These are phyloP conservation scores for Muscidifurax raptorellus DNA, from an alignment of 1,140 invertebrate species.

Conservation along the genomic window DNA sequence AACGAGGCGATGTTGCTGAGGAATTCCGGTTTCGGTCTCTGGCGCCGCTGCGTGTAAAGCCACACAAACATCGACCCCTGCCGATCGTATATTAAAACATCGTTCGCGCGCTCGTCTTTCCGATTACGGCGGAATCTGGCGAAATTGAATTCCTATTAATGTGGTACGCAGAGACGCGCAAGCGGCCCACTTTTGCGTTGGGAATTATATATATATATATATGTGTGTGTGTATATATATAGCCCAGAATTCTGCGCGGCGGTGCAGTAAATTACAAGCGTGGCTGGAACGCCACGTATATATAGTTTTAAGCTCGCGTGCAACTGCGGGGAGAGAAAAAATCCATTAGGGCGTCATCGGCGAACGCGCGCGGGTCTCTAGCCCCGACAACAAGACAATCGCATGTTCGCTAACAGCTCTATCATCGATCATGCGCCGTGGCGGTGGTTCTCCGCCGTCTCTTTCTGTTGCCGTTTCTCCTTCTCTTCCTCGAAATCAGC, in stretches of 20 bases:
- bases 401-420: constrained; percentile 26
- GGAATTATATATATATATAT: too few species aligned
- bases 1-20: background rate
- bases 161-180: background rate
- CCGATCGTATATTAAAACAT: background rate
- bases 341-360: constrained; percentile 5
- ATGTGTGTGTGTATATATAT: too few species aligned
- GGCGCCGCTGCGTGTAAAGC: background rate
- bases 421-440: constrained; percentile 32
- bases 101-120: background rate
- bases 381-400: too few species aligned
- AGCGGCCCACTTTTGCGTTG: background rate
- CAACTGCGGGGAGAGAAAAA: background rate
- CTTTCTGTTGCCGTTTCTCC: background rate
- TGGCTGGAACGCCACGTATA: background rate
- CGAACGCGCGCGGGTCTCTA: background rate
- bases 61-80: background rate
- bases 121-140: background rate
- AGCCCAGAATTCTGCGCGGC: too few species aligned
- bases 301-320: background rate
- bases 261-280: constrained; percentile 6
- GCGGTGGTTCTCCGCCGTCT: background rate
- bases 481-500: constrained; percentile 6
- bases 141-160: background rate
- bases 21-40: background rate